phyloP scores from a whole-genome alignment of 2,888 invertebrate species.

The Idaea dimidiata region DNA sequence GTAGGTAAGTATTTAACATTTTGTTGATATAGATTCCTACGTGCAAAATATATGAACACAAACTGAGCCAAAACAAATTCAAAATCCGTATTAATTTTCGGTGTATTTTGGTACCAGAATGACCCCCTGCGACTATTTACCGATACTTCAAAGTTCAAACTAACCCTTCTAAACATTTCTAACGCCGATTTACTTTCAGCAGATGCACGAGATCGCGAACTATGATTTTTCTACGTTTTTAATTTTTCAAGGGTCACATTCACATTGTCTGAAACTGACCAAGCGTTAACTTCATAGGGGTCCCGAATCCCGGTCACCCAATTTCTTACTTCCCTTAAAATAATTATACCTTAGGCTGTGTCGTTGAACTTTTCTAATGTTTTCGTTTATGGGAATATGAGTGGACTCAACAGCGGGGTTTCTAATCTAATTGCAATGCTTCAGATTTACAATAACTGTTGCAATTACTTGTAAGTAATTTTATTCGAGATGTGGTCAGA shows the following conservation, averaged over 20 bases:
- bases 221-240: slow-evolving; percentile 50
- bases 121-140: slow-evolving; percentile 39
- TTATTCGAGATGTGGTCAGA: not conserved
- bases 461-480: slow-evolving; percentile 32
- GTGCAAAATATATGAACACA: too few species aligned
- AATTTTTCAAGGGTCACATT: slow-evolving; percentile 56
- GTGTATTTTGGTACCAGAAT: slow-evolving; percentile 12
- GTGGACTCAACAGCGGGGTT: slow-evolving; percentile 69
- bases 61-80: not conserved
- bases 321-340: slow-evolving; percentile 67
- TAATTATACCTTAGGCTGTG: slow-evolving; percentile 72
- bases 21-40: too few species aligned
- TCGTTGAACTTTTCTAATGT: slow-evolving; percentile 68
- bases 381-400: slow-evolving; percentile 60
- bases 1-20: too few species aligned
- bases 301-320: slow-evolving; percentile 70
- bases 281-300: slow-evolving; percentile 67
- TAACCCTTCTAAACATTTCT: slow-evolving; percentile 25
- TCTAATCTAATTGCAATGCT: slow-evolving; percentile 47
- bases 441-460: slow-evolving; percentile 50
- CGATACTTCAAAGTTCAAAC: slow-evolving; percentile 27
- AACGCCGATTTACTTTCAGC: slow-evolving; percentile 38
- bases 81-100: not conserved
- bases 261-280: slow-evolving; percentile 76
- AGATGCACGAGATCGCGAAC: slow-evolving; percentile 45